A percentile compares a stretch with the other conserved stretches of the same genome.
phyloP scores from a whole-genome alignment of 2,797 vertebrate genomes.

The Urophycis tenuis region DNA sequence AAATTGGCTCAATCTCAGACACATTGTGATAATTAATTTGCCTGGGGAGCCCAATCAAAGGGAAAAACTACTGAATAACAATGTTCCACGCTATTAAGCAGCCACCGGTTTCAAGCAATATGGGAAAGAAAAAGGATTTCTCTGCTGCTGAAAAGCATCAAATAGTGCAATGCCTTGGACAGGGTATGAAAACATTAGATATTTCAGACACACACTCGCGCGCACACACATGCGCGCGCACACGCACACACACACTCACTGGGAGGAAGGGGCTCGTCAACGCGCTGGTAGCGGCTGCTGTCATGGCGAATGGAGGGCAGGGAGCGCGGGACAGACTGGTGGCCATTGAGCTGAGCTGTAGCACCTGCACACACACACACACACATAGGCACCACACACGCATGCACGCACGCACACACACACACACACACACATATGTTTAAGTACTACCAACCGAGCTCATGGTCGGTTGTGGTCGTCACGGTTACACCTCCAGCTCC shows the following conservation, averaged over 20 bases:
- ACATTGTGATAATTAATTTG: no score
- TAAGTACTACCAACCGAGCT: neutral
- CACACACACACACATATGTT: no score
- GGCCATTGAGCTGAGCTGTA: slow-evolving; percentile 74
- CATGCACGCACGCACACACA: neutral
- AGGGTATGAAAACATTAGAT: no score
- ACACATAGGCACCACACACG: slow-evolving; percentile 9
- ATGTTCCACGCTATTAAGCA: no score
- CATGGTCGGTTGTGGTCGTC: neutral
- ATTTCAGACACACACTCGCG: neutral
- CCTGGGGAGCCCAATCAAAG: no score
- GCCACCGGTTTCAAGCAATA: no score
- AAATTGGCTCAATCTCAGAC: no score
- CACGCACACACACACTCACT: slow-evolving; percentile 70
- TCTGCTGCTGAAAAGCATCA: no score
- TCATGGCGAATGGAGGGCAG: slow-evolving; percentile 88
- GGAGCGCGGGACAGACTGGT: slow-evolving; percentile 73
- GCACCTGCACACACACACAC: slow-evolving; percentile 54
- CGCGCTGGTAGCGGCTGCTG: slow-evolving; percentile 89
- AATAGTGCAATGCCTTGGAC: no score
- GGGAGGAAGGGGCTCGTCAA: slow-evolving; percentile 91
- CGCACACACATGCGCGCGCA: neutral
- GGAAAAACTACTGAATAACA: no score
- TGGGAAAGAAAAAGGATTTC: no score
- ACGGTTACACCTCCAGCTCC: neutral